These are phyloP conservation scores for Nannospalax galili DNA, from an alignment of 2,113 vertebrate genomes.

Conservation along the genomic window DNA sequence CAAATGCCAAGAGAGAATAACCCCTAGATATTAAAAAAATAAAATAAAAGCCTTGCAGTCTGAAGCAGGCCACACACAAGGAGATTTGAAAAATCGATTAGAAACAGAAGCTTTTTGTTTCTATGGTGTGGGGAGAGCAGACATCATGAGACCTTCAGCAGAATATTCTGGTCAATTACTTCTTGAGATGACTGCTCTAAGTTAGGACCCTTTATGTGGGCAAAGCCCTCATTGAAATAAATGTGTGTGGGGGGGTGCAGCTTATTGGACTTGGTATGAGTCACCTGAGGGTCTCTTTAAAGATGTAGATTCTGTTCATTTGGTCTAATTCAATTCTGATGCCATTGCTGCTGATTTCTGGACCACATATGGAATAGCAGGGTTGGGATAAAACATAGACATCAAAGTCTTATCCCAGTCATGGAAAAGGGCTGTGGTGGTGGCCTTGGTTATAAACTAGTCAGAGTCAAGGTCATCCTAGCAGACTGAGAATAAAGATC, in stretches of 20 bases:
- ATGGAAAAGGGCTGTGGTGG: background rate
- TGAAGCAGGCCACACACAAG: background rate
- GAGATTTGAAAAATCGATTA: slow-evolving; percentile 8
- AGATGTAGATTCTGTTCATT: background rate
- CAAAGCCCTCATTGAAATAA: background rate
- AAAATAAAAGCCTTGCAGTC: background rate
- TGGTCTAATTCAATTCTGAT: background rate
- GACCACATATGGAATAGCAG: background rate
- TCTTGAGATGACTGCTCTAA: slow-evolving; percentile 16
- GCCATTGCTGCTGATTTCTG: background rate
- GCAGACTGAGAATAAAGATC: background rate
- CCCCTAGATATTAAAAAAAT: background rate
- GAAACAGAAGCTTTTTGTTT: slow-evolving; percentile 43
- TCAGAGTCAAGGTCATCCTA: background rate
- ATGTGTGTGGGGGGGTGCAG: background rate
- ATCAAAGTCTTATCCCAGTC: background rate
- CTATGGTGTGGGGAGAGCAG: background rate
- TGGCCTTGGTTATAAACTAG: background rate
- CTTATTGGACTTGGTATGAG: background rate
- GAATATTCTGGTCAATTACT: slow-evolving; percentile 21
- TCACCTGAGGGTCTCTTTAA: background rate
- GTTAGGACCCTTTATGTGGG: background rate
- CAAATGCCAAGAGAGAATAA: background rate
- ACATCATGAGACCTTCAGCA: background rate
- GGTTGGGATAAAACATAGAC: background rate